Evolutionary conservation across 2,797 vertebrate species (phyloP).

Genomic region (Cyclopterus lumpus): DNA sequence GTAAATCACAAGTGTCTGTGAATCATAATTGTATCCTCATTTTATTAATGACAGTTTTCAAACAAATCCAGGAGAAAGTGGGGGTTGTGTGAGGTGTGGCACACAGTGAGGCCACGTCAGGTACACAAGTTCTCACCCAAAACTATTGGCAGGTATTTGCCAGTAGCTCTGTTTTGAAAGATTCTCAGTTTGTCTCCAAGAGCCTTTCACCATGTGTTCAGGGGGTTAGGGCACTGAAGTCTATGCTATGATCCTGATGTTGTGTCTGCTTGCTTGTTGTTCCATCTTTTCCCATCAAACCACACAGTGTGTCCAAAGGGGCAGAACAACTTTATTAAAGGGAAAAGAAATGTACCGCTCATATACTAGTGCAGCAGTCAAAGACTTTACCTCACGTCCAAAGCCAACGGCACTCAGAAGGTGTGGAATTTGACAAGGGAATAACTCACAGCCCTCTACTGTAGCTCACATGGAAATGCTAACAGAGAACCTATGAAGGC

Average conservation of each 20-base stretch:
- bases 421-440: conserved; percentile 79
- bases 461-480: conserved; percentile 69
- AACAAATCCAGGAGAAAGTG: conserved; percentile 5
- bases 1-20: conserved; percentile 56
- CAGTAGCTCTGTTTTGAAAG: conserved; percentile 30
- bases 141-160: conserved; percentile 46
- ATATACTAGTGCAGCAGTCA: conserved; percentile 37
- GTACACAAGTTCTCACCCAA: conserved; percentile 36
- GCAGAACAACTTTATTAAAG: conserved; percentile 32
- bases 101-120: conserved; percentile 19
- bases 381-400: conserved; percentile 43
- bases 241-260: neutral
- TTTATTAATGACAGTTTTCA: conserved; percentile 13
- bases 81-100: conserved; percentile 1
- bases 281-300: neutral
- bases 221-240: neutral
- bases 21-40: conserved; percentile 43
- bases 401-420: conserved; percentile 57
- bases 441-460: conserved; percentile 70
- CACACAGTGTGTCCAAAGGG: neutral
- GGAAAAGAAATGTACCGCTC: conserved; percentile 32
- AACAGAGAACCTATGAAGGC: conserved; percentile 64
- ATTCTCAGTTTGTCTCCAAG: conserved; percentile 24
- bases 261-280: conserved; percentile 2
- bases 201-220: conserved; percentile 4